Evolutionary conservation across 37 sponge, comb jelly and placozoan genomes (phyloP), one percentile per base, ranked within the genome.

Genomic region (Lycopodina hypogea): DNA sequence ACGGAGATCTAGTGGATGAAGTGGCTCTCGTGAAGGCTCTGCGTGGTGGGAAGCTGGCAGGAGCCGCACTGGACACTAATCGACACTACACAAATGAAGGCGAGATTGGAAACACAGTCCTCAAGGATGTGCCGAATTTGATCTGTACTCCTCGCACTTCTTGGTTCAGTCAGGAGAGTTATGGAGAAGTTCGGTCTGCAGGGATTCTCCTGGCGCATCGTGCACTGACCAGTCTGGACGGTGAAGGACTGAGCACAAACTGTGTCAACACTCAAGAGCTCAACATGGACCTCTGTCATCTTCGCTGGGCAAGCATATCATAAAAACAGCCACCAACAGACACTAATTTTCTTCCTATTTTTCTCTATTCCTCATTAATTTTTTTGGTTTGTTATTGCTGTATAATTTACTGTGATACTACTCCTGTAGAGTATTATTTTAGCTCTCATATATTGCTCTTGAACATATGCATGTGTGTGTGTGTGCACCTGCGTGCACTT

Each of bases 1-100:
- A 87, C 28, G 90, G 90, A 19, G 81, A 78, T 3, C 67, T 89
- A 37, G 68, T 93, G 8, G 94, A 93, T 33, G 94, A 93, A 68
- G 60, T 26, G 23, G 94, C 94, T 22, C 59, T 93, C 15, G 84
- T 78, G 1, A 71, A 79, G 24, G 94, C 94, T 33, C 65, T 93
- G 51, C 83, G 68, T 21, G 52, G 70, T 1, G 94, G 94, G 12
- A 35, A 64, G 52, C 6, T 93, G 11, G 90, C 82, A 12, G 90
- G 90, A 24, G 94, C 88, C 51, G 94, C 84, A 30, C 81, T 93
- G 3, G 94, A 93, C 50, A 90, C 90, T 9, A 12, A 14, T 12
- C 11, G 53, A 21, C 78, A 81, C 42, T 83, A 77, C 58, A 22
- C 58, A 28, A 90, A 93, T 36, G 87, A 84, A 1, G 83, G 75